A percentile compares a stretch with the other conserved stretches of the same genome.
Evolutionary conservation across 1,140 invertebrate genomes (phyloP).

Genomic region (Dinothrombium tinctorium): DNA sequence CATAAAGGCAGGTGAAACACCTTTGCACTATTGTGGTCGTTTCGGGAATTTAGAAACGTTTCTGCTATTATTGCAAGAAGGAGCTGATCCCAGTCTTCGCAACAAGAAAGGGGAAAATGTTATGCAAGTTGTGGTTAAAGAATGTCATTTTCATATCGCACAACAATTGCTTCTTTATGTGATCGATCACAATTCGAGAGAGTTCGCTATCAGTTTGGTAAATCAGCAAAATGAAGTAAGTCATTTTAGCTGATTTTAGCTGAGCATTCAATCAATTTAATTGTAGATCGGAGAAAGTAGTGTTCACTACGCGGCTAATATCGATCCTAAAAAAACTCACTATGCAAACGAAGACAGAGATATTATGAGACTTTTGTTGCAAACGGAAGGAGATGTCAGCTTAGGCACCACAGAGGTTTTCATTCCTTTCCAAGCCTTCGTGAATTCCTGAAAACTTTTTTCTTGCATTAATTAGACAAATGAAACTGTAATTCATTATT

Average conservation of each 20-base stretch:
- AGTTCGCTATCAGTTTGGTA: constrained; percentile 3
- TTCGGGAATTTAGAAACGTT: constrained; percentile 66
- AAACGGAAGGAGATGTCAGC: constrained; percentile 67
- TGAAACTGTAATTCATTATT: constrained; percentile 87
- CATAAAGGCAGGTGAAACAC: constrained; percentile 58
- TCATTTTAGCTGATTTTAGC: constrained; percentile 8
- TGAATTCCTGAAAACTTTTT: constrained; percentile 6
- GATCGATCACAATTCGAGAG: not conserved
- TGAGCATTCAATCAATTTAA: not conserved
- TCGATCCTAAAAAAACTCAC: not conserved
- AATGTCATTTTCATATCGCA: constrained; percentile 9
- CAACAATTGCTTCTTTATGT: constrained; percentile 3
- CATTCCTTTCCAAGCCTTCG: not conserved
- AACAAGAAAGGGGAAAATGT: constrained; percentile 41
- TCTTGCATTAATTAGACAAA: constrained; percentile 31
- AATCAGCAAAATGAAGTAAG: constrained; percentile 12
- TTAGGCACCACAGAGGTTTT: constrained; percentile 32
- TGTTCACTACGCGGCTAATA: constrained; percentile 44
- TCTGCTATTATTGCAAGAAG: constrained; percentile 60
- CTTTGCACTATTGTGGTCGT: constrained; percentile 60
- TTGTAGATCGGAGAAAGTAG: constrained; percentile 65
- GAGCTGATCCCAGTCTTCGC: constrained; percentile 63
- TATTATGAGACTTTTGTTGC: constrained; percentile 59
- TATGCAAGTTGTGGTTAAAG: constrained; percentile 10
- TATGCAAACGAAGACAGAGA: constrained; percentile 39